Evolutionary conservation across 2,888 invertebrate species (phyloP), one percentile per base, ranked within the genome.

Genomic region (Drosophila cracens): DNA sequence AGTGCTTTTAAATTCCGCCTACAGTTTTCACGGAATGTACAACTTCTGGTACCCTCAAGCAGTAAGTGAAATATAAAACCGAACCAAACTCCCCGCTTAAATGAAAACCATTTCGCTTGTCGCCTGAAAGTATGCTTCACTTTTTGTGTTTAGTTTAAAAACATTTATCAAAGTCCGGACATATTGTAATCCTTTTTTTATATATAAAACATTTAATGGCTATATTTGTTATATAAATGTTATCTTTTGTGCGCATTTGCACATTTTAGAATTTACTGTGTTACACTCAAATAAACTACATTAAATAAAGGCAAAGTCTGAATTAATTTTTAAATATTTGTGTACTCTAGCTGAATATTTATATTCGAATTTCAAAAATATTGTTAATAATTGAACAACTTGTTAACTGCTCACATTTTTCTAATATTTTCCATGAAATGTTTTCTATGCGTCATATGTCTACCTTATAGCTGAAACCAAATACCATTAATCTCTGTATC

Each of bases 111-210:
- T 60, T 70, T 73, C 31, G 16, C 3, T 0, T 1, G 29, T 21
- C 10, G 71, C 75, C 74, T 29, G 29, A 72, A 79, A 84, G 79
- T 84, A 87, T 78, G 84, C 82, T 53, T 51, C 6, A 36, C 29
- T 40, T 70, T 75, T 56, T 3, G 1, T 1, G 8, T 11, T 7
- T 2, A 4, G 13, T 7, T 29, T 27, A 1, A 29, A 10, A 34
- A 34, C 33, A 52, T 52, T 36, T 54, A n/a, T 38, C n/a, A 54
- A 38, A 54, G 1, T 4, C 2, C 4, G 3, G n/a, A 4, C 18
- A 25, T 16, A 16, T 38, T 13, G 8, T 0, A 54, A 27, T 54
- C 38, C 36, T n/a, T 27, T 36, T 27, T 13, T 8, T 11, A 54
- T 6, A 38, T 54, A 36, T 27, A 29, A 56, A 56, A 29, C 7